A percentile compares a stretch with the other conserved stretches of the same genome.
These are phyloP conservation scores for Ageneiosus marmoratus DNA, from an alignment of 2,113 vertebrate species.

Conservation along the genomic window DNA sequence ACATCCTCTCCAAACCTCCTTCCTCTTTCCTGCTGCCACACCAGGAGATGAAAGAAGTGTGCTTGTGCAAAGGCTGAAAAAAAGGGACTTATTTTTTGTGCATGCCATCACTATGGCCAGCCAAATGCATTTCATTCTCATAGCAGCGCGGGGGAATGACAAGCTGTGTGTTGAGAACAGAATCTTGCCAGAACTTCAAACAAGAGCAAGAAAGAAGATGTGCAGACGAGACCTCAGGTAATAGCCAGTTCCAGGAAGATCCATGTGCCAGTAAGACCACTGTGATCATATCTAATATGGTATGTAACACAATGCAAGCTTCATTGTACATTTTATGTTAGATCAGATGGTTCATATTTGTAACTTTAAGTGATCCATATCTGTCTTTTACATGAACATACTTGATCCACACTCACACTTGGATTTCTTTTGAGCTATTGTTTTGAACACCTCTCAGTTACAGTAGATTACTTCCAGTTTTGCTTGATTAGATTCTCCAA, in stretches of 20 bases:
- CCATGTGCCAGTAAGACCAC: neutral
- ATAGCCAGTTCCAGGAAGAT: neutral
- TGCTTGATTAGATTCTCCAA: neutral
- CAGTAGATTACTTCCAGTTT: neutral
- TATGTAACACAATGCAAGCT: neutral
- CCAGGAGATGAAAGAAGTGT: slow-evolving; percentile 46
- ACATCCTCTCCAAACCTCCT: slow-evolving; percentile 46
- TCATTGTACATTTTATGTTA: neutral
- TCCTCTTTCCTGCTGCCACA: slow-evolving; percentile 44
- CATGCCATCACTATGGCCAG: slow-evolving; percentile 41
- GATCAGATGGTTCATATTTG: slow-evolving; percentile 2
- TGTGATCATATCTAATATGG: slow-evolving; percentile 1
- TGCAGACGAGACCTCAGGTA: neutral
- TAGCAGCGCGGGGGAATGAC: slow-evolving; percentile 31
- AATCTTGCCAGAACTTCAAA: slow-evolving; percentile 40
- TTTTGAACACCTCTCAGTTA: neutral
- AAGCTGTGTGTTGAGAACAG: slow-evolving; percentile 32
- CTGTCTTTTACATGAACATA: neutral
- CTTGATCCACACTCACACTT: neutral
- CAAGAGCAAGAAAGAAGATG: slow-evolving; percentile 22
- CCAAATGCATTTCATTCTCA: slow-evolving; percentile 41
- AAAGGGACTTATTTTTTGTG: slow-evolving; percentile 12
- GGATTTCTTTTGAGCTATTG: neutral
- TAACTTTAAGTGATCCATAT: neutral
- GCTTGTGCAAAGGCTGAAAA: slow-evolving; percentile 42